Conservation (phyloP, 2,797 vertebrate genomes). For the Tragopan temminckii region DNA sequence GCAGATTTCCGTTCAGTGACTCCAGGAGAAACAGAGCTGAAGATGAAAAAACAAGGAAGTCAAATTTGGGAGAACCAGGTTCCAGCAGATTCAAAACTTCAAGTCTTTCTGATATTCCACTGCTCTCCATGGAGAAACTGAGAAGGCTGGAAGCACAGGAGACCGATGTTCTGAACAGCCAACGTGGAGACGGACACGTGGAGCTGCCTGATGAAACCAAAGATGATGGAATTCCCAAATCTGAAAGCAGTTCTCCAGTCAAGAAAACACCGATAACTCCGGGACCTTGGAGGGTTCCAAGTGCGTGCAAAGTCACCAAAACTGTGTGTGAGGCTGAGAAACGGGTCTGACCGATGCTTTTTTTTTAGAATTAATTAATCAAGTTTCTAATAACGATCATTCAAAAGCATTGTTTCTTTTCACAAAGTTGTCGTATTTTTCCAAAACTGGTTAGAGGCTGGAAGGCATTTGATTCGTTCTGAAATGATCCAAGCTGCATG, state of each 20-base stretch:
- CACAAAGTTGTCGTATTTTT: neutral
- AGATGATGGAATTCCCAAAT: slow-evolving; percentile 68
- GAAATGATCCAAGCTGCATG: slow-evolving; percentile 67
- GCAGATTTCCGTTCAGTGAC: slow-evolving; percentile 45
- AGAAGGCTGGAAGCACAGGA: slow-evolving; percentile 73
- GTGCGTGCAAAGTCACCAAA: slow-evolving; percentile 83
- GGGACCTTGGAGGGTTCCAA: slow-evolving; percentile 95
- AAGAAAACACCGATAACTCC: slow-evolving; percentile 89
- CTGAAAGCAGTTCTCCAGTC: slow-evolving; percentile 78
- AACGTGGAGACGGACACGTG: slow-evolving; percentile 41
- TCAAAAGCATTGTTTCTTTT: slow-evolving; percentile 29
- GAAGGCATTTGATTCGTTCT: slow-evolving; percentile 41
- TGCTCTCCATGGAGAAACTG: slow-evolving; percentile 62
- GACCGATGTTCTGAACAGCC: slow-evolving; percentile 42
- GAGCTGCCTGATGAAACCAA: slow-evolving; percentile 78
- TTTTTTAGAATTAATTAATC: slow-evolving; percentile 6
- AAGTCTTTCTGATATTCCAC: slow-evolving; percentile 55
- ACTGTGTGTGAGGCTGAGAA: slow-evolving; percentile 52
- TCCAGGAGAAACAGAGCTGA: slow-evolving; percentile 72
- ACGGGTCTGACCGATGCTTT: slow-evolving; percentile 51
- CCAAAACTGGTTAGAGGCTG: slow-evolving; percentile 11
- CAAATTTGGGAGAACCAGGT: slow-evolving; percentile 27
- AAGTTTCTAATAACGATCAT: neutral
- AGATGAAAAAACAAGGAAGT: slow-evolving; percentile 60
- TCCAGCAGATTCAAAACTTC: slow-evolving; percentile 63